Evolutionary conservation across 2,888 invertebrate genomes (phyloP).

Genomic region (Eustalomyia histrio): DNA sequence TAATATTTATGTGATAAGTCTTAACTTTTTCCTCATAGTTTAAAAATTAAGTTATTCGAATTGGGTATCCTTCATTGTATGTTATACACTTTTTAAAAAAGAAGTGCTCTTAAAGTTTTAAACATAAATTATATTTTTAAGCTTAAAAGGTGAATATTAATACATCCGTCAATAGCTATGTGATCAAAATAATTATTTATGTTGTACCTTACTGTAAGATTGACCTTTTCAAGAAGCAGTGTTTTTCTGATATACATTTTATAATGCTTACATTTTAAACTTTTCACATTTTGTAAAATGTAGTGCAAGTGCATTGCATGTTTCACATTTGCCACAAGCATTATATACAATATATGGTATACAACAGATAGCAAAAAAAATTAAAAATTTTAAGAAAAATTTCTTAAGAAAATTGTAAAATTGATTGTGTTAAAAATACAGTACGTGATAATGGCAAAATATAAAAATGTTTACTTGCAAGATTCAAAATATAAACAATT

Average conservation of each 20-base stretch:
- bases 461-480: neutral
- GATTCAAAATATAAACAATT: neutral
- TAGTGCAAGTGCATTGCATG: neutral
- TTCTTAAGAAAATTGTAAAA: constrained; percentile 15
- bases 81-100: neutral
- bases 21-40: too few species aligned
- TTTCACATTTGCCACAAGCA: constrained; percentile 13
- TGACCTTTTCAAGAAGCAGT: constrained; percentile 45
- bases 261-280: constrained; percentile 32
- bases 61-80: too few species aligned
- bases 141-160: constrained; percentile 42
- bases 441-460: neutral
- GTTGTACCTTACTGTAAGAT: neutral
- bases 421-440: neutral
- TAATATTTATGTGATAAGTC: too few species aligned
- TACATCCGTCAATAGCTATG: constrained; percentile 39
- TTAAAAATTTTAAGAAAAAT: constrained; percentile 7
- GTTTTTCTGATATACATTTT: constrained; percentile 8
- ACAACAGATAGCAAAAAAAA: neutral
- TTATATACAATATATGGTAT: too few species aligned
- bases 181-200: neutral
- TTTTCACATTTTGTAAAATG: constrained; percentile 19
- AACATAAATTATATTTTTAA: constrained; percentile 28
- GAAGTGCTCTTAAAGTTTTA: constrained; percentile 5
- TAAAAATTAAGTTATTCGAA: too few species aligned